Base-by-base conservation (phyloP, 2,113 vertebrate genomes). In the Corythoichthys haematopterus region DNA sequence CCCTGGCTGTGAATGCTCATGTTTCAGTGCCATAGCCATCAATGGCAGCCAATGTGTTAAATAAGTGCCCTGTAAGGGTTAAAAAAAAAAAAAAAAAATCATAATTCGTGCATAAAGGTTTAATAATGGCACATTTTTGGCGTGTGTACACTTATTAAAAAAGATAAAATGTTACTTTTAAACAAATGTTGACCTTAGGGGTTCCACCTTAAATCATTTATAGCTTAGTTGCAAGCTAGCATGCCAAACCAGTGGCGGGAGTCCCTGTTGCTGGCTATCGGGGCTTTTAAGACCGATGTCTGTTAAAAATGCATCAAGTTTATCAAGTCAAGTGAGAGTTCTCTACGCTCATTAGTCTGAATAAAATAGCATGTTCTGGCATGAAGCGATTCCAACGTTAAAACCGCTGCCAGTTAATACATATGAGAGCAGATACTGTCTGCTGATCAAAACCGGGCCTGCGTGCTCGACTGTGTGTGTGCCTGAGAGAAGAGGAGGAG, bases 281-380 rank as follows among this genome's bases (percentile, higher is more conserved):
- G 63, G 65, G 78, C 73, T 69, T 87, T 86, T 82, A 80, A 78
- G 72, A 84, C 83, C 81, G 64, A 66, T 78, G 81, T 83, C 84
- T 78, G 86, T 92, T 90, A 92, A 92, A 90, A 89, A 91, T 90
- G 85, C 80, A 90, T 88, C 76, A 81, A 88, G 88, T 89, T 88
- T 87, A 92, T 91, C 82, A 84, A 88, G 81, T 79, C 82, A 85
- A 86, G 84, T 87, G 79, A 77, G 84, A 84, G 75, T 85, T 86
- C 83, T 87, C 85, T 78, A 64, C 85, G 83, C 89, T 91, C 88
- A 88, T 91, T 91, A 90, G 88, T 82, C 79, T 84, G 87, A 82
- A 84, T 90, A 88, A 87, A 88, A 88, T 83, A 88, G 81, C 84
- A 81, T 65, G 78, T 70, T 75, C 84, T 87, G 87, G 79, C 87